Percentiles rank a stretch among this genome's conserved stretches.
Evolutionary conservation across 2,797 vertebrate species (phyloP).

Genomic region (Cryptoprocta ferox): DNA sequence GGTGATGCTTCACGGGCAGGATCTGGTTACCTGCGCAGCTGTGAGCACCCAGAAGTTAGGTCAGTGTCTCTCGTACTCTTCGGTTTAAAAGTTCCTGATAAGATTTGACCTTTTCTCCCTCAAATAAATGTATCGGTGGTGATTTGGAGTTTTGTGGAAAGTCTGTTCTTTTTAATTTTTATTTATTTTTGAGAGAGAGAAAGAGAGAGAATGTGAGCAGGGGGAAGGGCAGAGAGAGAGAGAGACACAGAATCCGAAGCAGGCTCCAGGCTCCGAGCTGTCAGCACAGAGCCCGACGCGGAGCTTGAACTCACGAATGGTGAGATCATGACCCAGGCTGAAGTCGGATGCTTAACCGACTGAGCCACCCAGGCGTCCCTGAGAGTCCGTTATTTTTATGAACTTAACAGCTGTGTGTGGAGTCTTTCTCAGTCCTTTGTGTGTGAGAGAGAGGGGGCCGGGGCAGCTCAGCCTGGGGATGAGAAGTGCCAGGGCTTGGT

Average conservation of each 20-base stretch:
- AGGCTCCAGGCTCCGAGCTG: no score
- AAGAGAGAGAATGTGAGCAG: no score
- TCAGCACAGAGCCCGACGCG: no score
- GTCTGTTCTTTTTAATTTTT: not conserved
- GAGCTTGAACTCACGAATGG: no score
- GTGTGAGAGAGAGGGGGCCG: not conserved
- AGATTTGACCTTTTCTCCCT: slow-evolving; percentile 25
- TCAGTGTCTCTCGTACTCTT: slow-evolving; percentile 21
- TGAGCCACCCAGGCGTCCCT: no score
- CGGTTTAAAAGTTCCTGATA: not conserved
- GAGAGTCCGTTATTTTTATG: not conserved
- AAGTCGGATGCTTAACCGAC: no score
- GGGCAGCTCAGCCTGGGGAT: not conserved
- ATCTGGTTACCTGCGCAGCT: not conserved
- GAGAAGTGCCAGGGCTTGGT: no score
- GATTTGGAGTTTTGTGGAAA: slow-evolving; percentile 63
- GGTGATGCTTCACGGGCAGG: not conserved
- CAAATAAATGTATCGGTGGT: slow-evolving; percentile 77
- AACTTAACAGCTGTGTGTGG: not conserved
- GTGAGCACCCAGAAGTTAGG: not conserved
- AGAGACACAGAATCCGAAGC: no score
- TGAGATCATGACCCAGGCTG: no score
- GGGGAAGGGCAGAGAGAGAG: no score
- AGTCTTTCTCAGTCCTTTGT: not conserved
- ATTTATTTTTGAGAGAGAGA: no score